phyloP scores from a whole-genome alignment of 1,140 invertebrate genomes.

The Tetragnatha versicolor region DNA sequence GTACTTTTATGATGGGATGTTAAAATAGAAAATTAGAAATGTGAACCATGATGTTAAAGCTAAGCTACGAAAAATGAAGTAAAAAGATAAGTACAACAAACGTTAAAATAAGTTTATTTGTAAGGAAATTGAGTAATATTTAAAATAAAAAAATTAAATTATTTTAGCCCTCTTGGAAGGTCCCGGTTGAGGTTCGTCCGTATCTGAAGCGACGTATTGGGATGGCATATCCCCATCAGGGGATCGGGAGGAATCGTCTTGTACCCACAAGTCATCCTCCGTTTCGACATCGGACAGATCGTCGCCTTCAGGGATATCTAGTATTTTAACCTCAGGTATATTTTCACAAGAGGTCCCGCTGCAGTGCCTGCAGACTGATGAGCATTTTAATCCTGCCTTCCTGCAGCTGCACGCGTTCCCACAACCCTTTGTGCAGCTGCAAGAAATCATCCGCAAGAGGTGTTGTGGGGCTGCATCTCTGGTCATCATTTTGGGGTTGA shows the following conservation, averaged over 20 bases:
- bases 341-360: neutral
- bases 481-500: neutral
- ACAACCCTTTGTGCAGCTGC: neutral
- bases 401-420: constrained; percentile 2
- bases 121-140: no score
- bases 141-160: no score
- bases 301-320: neutral
- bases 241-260: neutral
- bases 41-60: no score
- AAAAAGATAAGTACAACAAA: no score
- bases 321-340: neutral
- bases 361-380: neutral
- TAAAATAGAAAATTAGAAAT: no score
- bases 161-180: no score
- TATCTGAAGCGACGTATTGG: no score
- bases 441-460: constrained; percentile 6
- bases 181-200: no score
- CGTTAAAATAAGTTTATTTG: no score
- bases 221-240: no score
- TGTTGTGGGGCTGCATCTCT: neutral
- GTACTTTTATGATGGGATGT: no score
- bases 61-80: no score
- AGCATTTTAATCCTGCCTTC: constrained; percentile 9
- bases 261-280: neutral
- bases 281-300: neutral